Evolutionary conservation across 2,888 invertebrate genomes (phyloP).

Genomic region (Dynastes tityus): DNA sequence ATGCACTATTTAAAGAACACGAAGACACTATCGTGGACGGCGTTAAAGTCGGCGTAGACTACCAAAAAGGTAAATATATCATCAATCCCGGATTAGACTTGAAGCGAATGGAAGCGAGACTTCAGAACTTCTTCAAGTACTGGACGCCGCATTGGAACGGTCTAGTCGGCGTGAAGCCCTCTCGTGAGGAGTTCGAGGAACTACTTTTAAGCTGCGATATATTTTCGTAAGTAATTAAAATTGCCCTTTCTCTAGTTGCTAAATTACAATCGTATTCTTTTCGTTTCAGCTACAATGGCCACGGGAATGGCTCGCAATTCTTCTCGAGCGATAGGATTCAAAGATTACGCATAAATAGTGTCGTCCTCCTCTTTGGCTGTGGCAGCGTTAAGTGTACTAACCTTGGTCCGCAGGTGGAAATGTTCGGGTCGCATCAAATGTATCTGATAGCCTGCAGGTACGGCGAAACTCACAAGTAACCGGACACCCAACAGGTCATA

Average conservation of each 20-base stretch:
- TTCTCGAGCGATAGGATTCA: conserved; percentile 74
- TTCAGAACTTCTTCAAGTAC: conserved; percentile 71
- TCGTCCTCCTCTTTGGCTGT: conserved; percentile 81
- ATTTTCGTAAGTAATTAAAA: conserved; percentile 72
- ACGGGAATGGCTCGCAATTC: conserved; percentile 79
- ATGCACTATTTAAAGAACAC: conserved; percentile 77
- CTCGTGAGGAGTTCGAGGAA: conserved; percentile 71
- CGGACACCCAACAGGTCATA: too few species aligned
- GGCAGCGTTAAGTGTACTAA: conserved; percentile 70
- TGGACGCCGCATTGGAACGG: conserved; percentile 72
- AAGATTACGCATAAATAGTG: conserved; percentile 73
- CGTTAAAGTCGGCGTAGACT: conserved; percentile 71
- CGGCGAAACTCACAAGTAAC: not conserved
- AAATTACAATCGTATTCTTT: not conserved
- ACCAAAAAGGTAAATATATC: conserved; percentile 74
- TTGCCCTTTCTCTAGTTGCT: not conserved
- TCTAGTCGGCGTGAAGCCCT: conserved; percentile 71
- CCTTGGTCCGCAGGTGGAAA: conserved; percentile 70
- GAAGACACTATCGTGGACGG: conserved; percentile 74
- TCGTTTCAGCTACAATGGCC: conserved; percentile 77
- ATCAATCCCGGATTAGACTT: conserved; percentile 80
- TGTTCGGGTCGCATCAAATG: conserved; percentile 70
- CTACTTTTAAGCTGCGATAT: conserved; percentile 73
- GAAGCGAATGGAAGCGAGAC: conserved; percentile 69
- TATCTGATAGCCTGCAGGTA: conserved; percentile 70